Evolutionary conservation across 2,888 invertebrate species (phyloP).

Genomic region (Polydrusus tereticollis): DNA sequence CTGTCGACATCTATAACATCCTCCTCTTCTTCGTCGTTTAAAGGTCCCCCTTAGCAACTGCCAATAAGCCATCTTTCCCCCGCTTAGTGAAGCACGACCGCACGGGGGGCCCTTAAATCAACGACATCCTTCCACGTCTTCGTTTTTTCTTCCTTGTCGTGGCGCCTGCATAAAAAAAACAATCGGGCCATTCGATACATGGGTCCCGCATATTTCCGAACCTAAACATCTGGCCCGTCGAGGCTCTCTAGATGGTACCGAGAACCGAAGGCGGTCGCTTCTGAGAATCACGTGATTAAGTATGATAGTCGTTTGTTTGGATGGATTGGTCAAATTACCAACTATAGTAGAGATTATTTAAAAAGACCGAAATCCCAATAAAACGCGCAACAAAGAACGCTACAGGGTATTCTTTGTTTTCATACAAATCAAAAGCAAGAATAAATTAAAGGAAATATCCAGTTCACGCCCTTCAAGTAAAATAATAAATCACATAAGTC

Average conservation of each 20-base stretch:
- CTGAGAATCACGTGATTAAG: slow-evolving; percentile 21
- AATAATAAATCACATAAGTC: too few relatives aligned
- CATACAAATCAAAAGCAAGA: too few relatives aligned
- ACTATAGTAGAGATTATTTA: too few relatives aligned
- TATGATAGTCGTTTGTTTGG: neutral
- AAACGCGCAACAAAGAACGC: too few relatives aligned
- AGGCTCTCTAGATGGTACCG: slow-evolving; percentile 32
- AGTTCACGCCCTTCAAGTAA: too few relatives aligned
- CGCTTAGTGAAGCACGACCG: too few relatives aligned
- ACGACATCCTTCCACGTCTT: neutral
- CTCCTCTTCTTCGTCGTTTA: neutral
- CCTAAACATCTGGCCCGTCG: slow-evolving; percentile 27
- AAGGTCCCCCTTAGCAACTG: slow-evolving; percentile 11
- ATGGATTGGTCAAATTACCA: neutral
- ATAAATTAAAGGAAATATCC: too few relatives aligned
- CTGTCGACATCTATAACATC: slow-evolving; percentile 18
- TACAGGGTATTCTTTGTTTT: too few relatives aligned
- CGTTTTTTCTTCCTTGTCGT: slow-evolving; percentile 18
- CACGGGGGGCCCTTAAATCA: slow-evolving; percentile 12
- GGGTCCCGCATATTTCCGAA: slow-evolving; percentile 37
- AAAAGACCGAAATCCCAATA: too few relatives aligned
- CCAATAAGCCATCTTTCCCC: too few relatives aligned
- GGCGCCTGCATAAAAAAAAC: slow-evolving; percentile 42
- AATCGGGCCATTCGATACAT: slow-evolving; percentile 43
- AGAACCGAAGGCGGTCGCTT: slow-evolving; percentile 34